Percentiles rank a stretch among this genome's conserved stretches.
These are phyloP conservation scores for Caranx ignobilis DNA, from an alignment of 2,113 vertebrate genomes.

Conservation along the genomic window DNA sequence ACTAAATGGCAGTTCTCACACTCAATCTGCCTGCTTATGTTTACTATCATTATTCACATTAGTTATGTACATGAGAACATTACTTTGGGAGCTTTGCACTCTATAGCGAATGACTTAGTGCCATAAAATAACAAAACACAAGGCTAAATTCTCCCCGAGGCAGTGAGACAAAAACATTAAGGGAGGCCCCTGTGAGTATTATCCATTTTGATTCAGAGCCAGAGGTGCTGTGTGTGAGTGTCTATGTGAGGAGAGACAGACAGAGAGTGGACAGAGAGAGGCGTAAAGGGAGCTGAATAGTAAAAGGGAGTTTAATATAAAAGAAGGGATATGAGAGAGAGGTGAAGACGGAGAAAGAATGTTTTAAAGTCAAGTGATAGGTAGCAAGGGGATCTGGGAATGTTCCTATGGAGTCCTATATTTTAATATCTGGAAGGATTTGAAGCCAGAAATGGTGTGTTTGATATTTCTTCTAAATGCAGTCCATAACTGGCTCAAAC, in stretches of 20 bases:
- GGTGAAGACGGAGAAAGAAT: slow-evolving; percentile 28
- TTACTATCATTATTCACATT: slow-evolving; percentile 58
- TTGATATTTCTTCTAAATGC: slow-evolving; percentile 28
- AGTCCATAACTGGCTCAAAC: slow-evolving; percentile 13
- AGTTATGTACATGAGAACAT: slow-evolving; percentile 63
- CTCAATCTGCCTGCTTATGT: slow-evolving; percentile 55
- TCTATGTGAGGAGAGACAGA: slow-evolving; percentile 26
- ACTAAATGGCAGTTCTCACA: slow-evolving; percentile 60
- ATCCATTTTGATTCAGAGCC: slow-evolving; percentile 62
- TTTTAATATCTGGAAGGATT: slow-evolving; percentile 43
- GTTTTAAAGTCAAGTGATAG: slow-evolving; percentile 44
- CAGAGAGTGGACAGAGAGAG: slow-evolving; percentile 13
- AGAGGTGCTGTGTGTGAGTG: slow-evolving; percentile 32
- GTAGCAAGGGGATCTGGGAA: slow-evolving; percentile 23
- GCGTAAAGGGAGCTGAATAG: slow-evolving; percentile 21
- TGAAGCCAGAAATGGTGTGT: slow-evolving; percentile 29
- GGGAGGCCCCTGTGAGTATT: slow-evolving; percentile 48
- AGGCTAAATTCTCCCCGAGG: slow-evolving; percentile 56
- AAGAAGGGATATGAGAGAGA: slow-evolving; percentile 36
- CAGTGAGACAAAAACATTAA: slow-evolving; percentile 55
- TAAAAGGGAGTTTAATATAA: slow-evolving; percentile 49
- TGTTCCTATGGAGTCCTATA: slow-evolving; percentile 33
- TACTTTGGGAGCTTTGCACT: slow-evolving; percentile 41
- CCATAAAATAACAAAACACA: slow-evolving; percentile 60
- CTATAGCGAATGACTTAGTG: slow-evolving; percentile 39